Conservation (phyloP, 1,140 invertebrate genomes). For the Drosophila kepulauana region DNA sequence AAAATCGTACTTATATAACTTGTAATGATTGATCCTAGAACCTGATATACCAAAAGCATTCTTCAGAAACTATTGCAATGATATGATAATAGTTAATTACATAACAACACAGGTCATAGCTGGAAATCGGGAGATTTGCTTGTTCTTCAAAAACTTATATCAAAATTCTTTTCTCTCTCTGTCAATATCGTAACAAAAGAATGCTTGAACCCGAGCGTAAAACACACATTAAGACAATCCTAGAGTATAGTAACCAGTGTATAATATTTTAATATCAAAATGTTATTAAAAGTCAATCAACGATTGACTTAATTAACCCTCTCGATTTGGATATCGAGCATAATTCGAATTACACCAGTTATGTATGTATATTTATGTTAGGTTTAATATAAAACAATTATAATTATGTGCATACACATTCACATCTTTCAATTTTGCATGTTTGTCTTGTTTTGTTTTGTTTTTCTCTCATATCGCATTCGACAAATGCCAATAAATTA, state of each 20-base stretch:
- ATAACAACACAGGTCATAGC: no score
- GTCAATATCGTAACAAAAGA: no score
- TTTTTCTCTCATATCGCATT: conserved; percentile 3
- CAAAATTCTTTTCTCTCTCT: no score
- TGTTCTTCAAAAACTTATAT: no score
- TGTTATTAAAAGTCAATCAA: neutral
- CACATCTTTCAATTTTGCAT: conserved; percentile 35
- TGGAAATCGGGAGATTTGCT: no score
- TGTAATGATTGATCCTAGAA: no score
- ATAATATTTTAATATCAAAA: conserved; percentile 17
- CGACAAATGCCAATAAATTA: conserved; percentile 41
- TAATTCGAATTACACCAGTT: conserved; percentile 5
- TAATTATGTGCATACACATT: conserved; percentile 28
- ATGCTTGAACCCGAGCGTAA: no score
- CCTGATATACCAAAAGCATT: no score
- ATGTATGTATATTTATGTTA: conserved; percentile 8
- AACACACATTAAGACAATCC: neutral
- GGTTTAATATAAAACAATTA: conserved; percentile 21
- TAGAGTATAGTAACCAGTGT: conserved; percentile 1
- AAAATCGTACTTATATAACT: no score
- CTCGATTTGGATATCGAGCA: neutral
- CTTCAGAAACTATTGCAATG: no score
- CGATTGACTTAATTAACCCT: conserved; percentile 1
- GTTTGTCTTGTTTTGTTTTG: conserved; percentile 1
- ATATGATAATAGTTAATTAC: no score